Evolutionary conservation across 2,797 vertebrate species (phyloP).

Genomic region (Gambelia wislizenii): DNA sequence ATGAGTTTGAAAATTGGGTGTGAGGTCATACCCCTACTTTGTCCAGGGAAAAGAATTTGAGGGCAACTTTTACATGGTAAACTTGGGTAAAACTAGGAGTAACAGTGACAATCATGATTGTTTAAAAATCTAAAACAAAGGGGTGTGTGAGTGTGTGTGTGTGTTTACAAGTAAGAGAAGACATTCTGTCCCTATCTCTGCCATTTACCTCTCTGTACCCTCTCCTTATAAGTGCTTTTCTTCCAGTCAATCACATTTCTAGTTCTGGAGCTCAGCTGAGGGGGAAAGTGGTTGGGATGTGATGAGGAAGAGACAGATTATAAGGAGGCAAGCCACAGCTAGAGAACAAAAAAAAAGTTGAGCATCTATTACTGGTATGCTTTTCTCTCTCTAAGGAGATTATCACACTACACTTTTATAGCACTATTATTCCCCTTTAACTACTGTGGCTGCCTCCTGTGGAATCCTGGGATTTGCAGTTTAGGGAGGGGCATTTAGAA

Average conservation of each 20-base stretch:
- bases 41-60: neutral
- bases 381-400: neutral
- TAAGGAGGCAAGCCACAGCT: neutral
- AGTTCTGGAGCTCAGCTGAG: neutral
- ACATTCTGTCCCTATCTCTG: neutral
- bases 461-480: too few species aligned
- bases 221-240: neutral
- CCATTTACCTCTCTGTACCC: neutral
- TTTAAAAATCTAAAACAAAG: neutral
- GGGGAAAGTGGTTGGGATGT: neutral
- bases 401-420: too few species aligned
- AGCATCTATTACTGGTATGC: neutral
- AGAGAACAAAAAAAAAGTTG: neutral
- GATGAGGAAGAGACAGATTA: neutral
- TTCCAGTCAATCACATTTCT: neutral
- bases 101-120: neutral
- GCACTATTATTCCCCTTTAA: too few species aligned
- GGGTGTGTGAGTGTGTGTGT: neutral
- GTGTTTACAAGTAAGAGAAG: neutral
- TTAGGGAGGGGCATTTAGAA: too few species aligned
- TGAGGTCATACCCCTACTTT: neutral
- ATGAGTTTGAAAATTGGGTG: neutral
- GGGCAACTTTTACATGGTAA: neutral
- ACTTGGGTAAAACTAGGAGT: neutral
- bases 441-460: too few species aligned